phyloP scores from a whole-genome alignment of 30 jellyfish, hydroid and myxozoan genomes.

The Aurelia aurita complex sp. Pacific region DNA sequence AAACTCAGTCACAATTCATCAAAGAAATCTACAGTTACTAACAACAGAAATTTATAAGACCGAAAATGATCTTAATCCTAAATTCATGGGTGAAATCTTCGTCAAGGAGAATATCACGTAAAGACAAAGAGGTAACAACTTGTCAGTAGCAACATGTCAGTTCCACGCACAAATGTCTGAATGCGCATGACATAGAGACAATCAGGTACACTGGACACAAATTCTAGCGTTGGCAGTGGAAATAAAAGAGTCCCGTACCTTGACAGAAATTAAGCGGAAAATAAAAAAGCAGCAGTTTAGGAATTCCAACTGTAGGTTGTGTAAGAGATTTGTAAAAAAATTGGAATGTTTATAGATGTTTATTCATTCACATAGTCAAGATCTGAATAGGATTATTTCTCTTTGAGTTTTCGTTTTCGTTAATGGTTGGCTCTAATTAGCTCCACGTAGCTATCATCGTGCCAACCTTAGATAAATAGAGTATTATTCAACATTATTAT shows the following conservation, averaged over 20 bases:
- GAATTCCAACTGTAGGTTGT: not conserved
- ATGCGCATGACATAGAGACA: not conserved
- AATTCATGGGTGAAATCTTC: no score
- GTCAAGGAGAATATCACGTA: no score
- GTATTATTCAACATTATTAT: no score
- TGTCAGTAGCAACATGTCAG: not conserved
- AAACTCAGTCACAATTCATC: constrained; percentile 9
- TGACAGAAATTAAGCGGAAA: not conserved
- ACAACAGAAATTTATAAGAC: no score
- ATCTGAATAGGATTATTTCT: no score
- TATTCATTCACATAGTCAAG: no score
- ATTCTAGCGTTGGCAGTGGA: constrained; percentile 18
- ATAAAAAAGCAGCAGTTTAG: not conserved
- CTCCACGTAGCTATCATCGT: no score
- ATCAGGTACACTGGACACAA: constrained; percentile 22
- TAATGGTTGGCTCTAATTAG: no score
- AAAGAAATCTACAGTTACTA: not conserved
- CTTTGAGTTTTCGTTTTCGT: no score
- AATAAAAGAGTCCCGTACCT: not conserved
- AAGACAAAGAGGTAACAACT: no score
- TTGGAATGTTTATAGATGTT: not conserved
- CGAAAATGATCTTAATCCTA: no score
- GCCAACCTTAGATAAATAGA: no score
- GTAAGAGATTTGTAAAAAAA: not conserved
- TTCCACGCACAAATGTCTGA: not conserved